Conservation (phyloP, 2,113 vertebrate genomes). For the Rafetus swinhoei region DNA sequence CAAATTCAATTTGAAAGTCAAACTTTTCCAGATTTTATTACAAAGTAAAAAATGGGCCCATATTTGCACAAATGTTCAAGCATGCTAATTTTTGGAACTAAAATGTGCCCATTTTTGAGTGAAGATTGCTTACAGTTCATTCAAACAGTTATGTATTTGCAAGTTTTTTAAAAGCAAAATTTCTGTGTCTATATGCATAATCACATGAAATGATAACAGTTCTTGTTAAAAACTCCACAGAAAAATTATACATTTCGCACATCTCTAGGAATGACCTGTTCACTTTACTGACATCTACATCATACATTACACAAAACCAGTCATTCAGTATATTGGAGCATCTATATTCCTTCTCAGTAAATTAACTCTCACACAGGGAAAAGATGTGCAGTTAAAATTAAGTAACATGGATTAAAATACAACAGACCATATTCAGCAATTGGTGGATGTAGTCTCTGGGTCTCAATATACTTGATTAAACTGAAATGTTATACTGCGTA, state of each 20-base stretch:
- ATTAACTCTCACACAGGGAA: neutral
- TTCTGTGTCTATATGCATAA: conserved; percentile 17
- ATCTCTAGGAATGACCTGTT: neutral
- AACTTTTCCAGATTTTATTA: conserved; percentile 41
- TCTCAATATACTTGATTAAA: neutral
- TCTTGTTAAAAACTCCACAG: neutral
- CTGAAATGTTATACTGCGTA: neutral
- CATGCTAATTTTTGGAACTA: conserved; percentile 7
- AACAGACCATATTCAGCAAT: neutral
- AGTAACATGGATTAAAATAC: neutral
- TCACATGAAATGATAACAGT: neutral
- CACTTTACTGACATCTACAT: neutral
- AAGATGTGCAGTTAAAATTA: neutral
- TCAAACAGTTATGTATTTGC: neutral
- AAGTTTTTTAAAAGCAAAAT: conserved; percentile 35
- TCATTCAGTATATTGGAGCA: neutral
- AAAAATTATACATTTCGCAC: neutral
- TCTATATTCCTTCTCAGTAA: neutral
- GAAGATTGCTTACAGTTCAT: neutral
- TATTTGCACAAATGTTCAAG: conserved; percentile 32
- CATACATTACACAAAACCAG: neutral
- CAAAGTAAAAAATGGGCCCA: neutral
- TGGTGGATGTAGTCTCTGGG: neutral
- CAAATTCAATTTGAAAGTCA: conserved; percentile 41
- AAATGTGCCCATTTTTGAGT: conserved; percentile 24